These are phyloP conservation scores for Sclerurus mexicanus DNA, from an alignment of 2,113 vertebrate genomes.

Conservation along the genomic window DNA sequence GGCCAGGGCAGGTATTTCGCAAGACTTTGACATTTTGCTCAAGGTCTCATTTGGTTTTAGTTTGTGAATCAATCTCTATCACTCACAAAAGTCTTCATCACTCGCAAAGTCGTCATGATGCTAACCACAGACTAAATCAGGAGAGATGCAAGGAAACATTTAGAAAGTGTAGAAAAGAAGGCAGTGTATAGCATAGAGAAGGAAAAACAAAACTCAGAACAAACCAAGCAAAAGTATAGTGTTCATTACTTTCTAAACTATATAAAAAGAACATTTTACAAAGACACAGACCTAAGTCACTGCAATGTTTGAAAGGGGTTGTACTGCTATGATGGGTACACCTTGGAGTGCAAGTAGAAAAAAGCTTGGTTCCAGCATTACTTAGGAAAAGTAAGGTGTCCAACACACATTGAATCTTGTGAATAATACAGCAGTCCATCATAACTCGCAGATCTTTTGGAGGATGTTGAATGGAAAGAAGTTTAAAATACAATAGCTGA, in stretches of 20 bases:
- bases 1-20: background rate
- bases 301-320: background rate
- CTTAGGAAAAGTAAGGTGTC: background rate
- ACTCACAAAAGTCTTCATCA: background rate
- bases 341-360: background rate
- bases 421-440: background rate
- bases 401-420: background rate
- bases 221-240: background rate
- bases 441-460: background rate
- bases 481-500: background rate
- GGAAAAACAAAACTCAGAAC: background rate
- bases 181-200: background rate
- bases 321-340: background rate
- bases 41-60: background rate
- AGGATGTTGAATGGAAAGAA: background rate
- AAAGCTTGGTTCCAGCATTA: background rate
- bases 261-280: background rate
- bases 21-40: background rate
- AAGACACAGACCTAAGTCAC: background rate
- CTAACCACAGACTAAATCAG: background rate
- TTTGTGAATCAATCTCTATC: background rate
- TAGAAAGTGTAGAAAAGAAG: background rate
- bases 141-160: background rate
- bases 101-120: background rate
- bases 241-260: background rate